Evolutionary conservation across 2,797 vertebrate species (phyloP).

Genomic region (Oryzias sinensis): DNA sequence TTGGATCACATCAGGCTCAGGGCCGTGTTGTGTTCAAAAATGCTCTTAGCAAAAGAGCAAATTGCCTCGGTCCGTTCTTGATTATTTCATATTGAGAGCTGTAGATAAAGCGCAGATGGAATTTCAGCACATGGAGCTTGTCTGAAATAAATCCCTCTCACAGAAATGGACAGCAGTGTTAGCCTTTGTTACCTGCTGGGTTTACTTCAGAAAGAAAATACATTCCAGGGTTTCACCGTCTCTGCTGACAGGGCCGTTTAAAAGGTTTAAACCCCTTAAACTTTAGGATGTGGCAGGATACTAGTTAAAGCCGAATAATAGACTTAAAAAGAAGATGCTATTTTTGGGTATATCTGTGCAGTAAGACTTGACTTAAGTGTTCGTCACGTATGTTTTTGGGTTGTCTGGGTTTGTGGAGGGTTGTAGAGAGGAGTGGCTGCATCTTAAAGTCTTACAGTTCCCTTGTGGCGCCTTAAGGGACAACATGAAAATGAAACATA

Average conservation of each 20-base stretch:
- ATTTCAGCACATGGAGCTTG: slow-evolving; percentile 2
- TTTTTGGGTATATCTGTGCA: too few species aligned
- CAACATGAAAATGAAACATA: too few species aligned
- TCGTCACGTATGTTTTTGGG: too few species aligned
- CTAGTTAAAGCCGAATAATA: neutral
- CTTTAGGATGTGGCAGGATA: slow-evolving; percentile 52
- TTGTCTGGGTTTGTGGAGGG: too few species aligned
- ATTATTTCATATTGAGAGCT: slow-evolving; percentile 30
- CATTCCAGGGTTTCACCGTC: too few species aligned
- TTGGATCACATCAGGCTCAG: slow-evolving; percentile 18
- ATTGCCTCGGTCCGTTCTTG: slow-evolving; percentile 28
- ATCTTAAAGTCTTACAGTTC: too few species aligned
- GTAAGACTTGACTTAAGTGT: too few species aligned
- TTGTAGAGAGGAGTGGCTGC: too few species aligned
- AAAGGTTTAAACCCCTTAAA: too few species aligned
- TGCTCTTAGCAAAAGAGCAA: slow-evolving; percentile 12
- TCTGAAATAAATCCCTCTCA: slow-evolving; percentile 18
- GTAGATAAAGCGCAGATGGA: slow-evolving; percentile 6
- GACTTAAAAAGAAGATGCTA: too few species aligned
- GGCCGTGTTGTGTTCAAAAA: slow-evolving; percentile 14
- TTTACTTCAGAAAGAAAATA: neutral
- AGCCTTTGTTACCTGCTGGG: neutral
- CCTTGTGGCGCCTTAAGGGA: too few species aligned
- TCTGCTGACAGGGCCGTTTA: too few species aligned
- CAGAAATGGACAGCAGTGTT: slow-evolving; percentile 40